Evolutionary conservation across 2,797 vertebrate genomes (phyloP).

Genomic region (Sebastes umbrosus): DNA sequence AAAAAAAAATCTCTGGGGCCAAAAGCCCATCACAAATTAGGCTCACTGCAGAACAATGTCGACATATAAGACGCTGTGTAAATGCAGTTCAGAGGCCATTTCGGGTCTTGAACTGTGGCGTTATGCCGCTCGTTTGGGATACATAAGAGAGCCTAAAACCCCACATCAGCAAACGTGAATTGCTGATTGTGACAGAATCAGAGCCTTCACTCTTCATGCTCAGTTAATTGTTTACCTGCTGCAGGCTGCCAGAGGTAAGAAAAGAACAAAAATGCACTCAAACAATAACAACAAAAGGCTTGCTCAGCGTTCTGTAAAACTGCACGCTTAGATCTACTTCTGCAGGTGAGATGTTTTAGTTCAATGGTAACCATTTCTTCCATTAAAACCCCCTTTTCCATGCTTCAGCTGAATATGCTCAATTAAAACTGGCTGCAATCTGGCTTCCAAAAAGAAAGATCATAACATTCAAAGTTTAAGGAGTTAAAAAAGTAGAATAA

Average conservation of each 20-base stretch:
- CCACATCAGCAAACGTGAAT: slow-evolving; percentile 63
- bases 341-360: slow-evolving; percentile 12
- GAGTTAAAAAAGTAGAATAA: not conserved
- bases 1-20: not conserved
- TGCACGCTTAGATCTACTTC: slow-evolving; percentile 3
- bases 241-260: slow-evolving; percentile 25
- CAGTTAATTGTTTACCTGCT: slow-evolving; percentile 71
- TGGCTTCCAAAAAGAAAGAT: not conserved
- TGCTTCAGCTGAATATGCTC: not conserved
- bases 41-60: slow-evolving; percentile 8
- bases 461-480: not conserved
- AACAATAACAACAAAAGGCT: slow-evolving; percentile 34
- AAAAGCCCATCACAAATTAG: not conserved
- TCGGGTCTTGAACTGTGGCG: slow-evolving; percentile 33
- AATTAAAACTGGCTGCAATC: not conserved
- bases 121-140: not conserved
- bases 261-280: slow-evolving; percentile 20
- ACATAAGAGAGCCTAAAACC: slow-evolving; percentile 35
- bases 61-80: not conserved
- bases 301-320: slow-evolving; percentile 46
- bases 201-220: slow-evolving; percentile 23
- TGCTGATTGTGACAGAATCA: slow-evolving; percentile 66
- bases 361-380: not conserved
- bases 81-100: slow-evolving; percentile 23
- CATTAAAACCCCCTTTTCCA: not conserved